Evolutionary conservation across 1,140 invertebrate genomes (phyloP).

Genomic region (Drosophila jambulina): DNA sequence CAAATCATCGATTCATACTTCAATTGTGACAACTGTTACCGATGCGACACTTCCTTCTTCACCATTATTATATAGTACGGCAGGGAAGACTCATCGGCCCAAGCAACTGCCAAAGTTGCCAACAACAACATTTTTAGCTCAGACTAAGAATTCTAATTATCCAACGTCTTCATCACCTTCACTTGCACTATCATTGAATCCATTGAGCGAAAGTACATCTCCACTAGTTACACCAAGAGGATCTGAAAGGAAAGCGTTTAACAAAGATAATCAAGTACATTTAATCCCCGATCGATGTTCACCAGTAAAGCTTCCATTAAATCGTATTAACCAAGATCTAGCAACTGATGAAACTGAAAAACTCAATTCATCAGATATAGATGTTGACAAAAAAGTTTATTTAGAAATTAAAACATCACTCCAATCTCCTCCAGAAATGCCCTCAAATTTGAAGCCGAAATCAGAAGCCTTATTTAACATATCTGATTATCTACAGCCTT

Average conservation of each 20-base stretch:
- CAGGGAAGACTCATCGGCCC: conserved; percentile 46
- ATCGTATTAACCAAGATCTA: neutral
- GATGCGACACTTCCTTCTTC: conserved; percentile 15
- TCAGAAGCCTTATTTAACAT: conserved; percentile 53
- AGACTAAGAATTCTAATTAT: conserved; percentile 8
- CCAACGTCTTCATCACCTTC: conserved; percentile 3
- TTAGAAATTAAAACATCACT: conserved; percentile 3
- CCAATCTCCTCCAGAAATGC: neutral
- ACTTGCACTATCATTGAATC: conserved; percentile 29
- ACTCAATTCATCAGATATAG: neutral
- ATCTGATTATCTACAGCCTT: conserved; percentile 68
- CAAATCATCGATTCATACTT: conserved; percentile 29
- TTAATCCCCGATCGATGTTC: neutral
- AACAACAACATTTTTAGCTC: conserved; percentile 14
- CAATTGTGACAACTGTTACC: conserved; percentile 3
- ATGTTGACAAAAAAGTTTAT: neutral
- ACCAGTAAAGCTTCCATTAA: conserved; percentile 12
- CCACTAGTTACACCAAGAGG: conserved; percentile 9
- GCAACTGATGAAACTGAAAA: neutral
- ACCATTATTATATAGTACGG: conserved; percentile 16
- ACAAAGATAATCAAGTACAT: neutral
- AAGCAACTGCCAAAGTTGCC: conserved; percentile 75
- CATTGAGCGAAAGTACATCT: conserved; percentile 14
- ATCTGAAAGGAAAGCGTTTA: neutral
- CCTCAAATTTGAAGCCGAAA: conserved; percentile 16